Conservation (phyloP, 2,888 invertebrate species). For the Trissoscelio sp. region DNA sequence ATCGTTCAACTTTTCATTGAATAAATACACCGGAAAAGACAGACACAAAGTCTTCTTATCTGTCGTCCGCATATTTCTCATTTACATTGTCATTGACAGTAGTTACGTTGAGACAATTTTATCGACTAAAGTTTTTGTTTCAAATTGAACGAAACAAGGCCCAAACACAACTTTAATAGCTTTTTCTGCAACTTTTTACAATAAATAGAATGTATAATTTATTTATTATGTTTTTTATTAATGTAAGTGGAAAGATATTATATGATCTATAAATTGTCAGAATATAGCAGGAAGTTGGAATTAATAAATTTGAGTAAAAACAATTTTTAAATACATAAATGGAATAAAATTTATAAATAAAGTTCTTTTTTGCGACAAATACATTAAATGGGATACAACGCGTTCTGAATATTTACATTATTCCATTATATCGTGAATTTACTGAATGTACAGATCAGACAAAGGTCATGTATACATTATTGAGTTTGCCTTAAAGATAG, state of each 20-base stretch:
- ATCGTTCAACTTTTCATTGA: conserved; percentile 28
- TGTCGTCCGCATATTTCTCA: conserved; percentile 44
- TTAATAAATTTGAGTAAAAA: too few relatives aligned
- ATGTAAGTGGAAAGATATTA: too few relatives aligned
- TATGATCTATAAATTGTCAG: too few relatives aligned
- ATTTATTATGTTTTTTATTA: too few relatives aligned
- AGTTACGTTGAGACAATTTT: conserved; percentile 34
- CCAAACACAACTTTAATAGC: conserved; percentile 19
- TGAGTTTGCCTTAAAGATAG: conserved; percentile 50
- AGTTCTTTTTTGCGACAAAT: too few relatives aligned
- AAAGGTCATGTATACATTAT: conserved; percentile 57
- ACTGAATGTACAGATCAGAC: conserved; percentile 19
- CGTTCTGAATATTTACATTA: conserved; percentile 38
- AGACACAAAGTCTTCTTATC: conserved; percentile 19
- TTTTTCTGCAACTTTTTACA: not conserved
- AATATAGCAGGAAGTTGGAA: too few relatives aligned
- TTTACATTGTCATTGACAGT: conserved; percentile 44
- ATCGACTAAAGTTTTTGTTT: conserved; percentile 29
- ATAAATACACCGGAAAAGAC: not conserved
- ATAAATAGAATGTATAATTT: conserved; percentile 4
- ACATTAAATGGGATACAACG: too few relatives aligned
- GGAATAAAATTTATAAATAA: too few relatives aligned
- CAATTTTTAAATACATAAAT: too few relatives aligned
- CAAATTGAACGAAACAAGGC: conserved; percentile 7
- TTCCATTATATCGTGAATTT: conserved; percentile 34